Evolutionary conservation across 2,113 vertebrate species (phyloP), one percentile per base, ranked within the genome.

Genomic region (Coracopsis vasa): DNA sequence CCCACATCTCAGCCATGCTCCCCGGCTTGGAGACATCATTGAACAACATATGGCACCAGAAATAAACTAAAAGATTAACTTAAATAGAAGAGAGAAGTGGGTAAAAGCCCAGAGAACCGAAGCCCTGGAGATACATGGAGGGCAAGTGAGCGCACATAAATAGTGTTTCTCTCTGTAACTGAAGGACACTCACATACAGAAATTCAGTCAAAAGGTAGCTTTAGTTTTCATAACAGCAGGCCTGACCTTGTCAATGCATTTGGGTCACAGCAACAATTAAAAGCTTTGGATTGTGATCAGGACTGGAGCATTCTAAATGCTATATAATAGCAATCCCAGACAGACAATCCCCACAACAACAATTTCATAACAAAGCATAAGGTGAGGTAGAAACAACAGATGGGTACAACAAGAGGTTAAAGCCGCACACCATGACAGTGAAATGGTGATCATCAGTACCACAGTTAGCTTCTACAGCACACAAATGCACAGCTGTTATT

Each of bases 301-400:
- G 72, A 48, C 10, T 37, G 80, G 69, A 81, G 56, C 9, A 48
- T 18, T 21, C 60, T 44, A 24, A 90, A 56, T 80, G 62, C 61
- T 80, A 28, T 13, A 56, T 72, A 18, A 93, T 77, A 90, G 60
- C 4, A 3, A 72, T 56, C 48, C 25, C 56, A 74, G 61, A 20
- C 79, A 87, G 71, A 75, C 35, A 24, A 74, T 72, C 51, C 80
- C 72, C 86, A 78, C 73, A 66, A 62, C 79, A 80, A 73, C 16
- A 1, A 72, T 56, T 67, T 56, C 66, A 51, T 13, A 75, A 56
- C 39, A 71, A 89, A 91, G 70, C 83, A 74, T 67, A 90, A 94
- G 87, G 74, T 94, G 87, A 93, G 45, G 33, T 61, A 81, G 65
- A 81, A 75, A 83, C 85, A 92, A 79, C 88, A 91, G 86, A 72